Evolutionary conservation across 2,113 vertebrate species (phyloP).

Genomic region (Sebastes fasciatus): DNA sequence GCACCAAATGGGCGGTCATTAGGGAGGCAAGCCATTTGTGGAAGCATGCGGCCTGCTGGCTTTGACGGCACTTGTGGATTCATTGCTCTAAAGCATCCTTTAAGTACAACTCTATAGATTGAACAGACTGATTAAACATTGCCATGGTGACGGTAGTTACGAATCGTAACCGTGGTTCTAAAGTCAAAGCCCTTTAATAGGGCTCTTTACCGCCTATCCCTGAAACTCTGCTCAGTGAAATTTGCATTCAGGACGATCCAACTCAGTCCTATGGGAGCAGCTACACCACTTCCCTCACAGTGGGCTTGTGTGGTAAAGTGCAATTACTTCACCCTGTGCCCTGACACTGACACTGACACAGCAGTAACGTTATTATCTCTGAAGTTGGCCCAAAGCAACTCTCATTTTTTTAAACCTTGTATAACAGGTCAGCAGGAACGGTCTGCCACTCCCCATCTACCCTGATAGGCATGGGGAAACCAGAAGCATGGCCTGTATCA

Average conservation of each 20-base stretch:
- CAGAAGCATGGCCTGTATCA: constrained; percentile 3
- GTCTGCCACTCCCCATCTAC: background rate
- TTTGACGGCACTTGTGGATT: constrained; percentile 66
- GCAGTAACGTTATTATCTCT: constrained; percentile 52
- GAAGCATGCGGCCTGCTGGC: constrained; percentile 48
- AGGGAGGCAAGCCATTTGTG: constrained; percentile 51
- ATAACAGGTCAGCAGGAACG: constrained; percentile 29
- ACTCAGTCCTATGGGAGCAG: constrained; percentile 2
- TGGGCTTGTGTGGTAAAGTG: constrained; percentile 42
- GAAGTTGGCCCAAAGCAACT: constrained; percentile 31
- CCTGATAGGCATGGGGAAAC: background rate
- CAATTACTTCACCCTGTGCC: constrained; percentile 37
- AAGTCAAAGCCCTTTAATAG: constrained; percentile 31
- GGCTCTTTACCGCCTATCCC: constrained; percentile 33
- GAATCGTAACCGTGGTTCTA: constrained; percentile 8
- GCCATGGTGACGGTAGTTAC: constrained; percentile 35
- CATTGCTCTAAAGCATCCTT: constrained; percentile 63
- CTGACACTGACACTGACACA: constrained; percentile 38
- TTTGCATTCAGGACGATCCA: constrained; percentile 38
- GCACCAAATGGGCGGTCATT: constrained; percentile 67
- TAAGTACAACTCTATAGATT: constrained; percentile 39
- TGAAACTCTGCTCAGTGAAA: constrained; percentile 23
- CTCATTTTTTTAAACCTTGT: constrained; percentile 39
- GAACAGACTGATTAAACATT: constrained; percentile 44
- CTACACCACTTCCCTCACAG: constrained; percentile 9